Evolutionary conservation across 2,113 vertebrate genomes (phyloP), one percentile per base, ranked within the genome.

Genomic region (Coptodon rendalli): DNA sequence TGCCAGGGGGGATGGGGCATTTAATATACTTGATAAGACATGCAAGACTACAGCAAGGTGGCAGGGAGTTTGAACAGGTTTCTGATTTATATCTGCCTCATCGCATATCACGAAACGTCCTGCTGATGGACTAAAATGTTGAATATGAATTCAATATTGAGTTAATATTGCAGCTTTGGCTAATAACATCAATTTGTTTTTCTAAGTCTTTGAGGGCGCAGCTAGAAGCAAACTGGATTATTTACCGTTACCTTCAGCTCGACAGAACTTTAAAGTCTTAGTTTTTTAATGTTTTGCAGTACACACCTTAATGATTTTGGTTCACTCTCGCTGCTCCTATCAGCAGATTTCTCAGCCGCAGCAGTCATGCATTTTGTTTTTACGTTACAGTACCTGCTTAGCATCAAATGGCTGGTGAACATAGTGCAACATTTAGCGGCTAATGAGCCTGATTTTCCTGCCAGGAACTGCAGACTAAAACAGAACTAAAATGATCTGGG

Each of bases 1-100:
- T 12, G 81, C 54, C 82, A 19, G 2, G 24, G 22, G 3, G 73
- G 45, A 50, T 43, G 73, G 71, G n/a, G 27, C 56, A 61, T 86
- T 89, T 88, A 71, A 93, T 89, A 83, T 24, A 57, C 90, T 14
- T 61, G 89, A 91, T 93, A 85, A 87, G 79, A 82, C 29, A 38
- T 3, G 31, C 2, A 45, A 13, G 83, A n/a, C 22, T 13, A 10
- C 38, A 88, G 79, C 11, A 11, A 7, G 19, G 3, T 9, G n/a
- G 66, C 3, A 3, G 66, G 73, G 85, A 59, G 27, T 78, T 50
- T 81, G 9, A 89, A 83, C 38, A 36, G 27, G 53, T 54, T 80
- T 63, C 61, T 88, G 87, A 83, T 86, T 13, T 8, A 45, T 79
- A 80, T 89, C 89, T 16, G 50, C 7, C 57, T 50, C 53, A 43